phyloP scores from a whole-genome alignment of 2,113 vertebrate species.

The Hiodon alosoides region DNA sequence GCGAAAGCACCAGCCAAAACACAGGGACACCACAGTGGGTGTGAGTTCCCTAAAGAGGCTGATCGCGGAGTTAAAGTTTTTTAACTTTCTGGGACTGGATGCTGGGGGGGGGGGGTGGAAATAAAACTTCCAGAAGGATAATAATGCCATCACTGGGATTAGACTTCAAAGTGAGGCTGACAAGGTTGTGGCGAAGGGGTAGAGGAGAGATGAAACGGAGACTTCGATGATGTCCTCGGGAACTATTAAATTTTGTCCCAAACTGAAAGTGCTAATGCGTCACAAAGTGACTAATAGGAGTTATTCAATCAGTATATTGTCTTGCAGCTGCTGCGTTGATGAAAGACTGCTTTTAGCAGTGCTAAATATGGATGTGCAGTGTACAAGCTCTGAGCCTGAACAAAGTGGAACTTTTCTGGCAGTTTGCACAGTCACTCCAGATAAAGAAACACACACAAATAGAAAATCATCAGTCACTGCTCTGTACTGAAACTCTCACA shows the following conservation, averaged over 20 bases:
- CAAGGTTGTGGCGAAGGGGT: neutral
- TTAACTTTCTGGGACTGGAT: neutral
- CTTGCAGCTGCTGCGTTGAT: neutral
- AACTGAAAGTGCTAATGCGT: neutral
- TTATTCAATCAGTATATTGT: neutral
- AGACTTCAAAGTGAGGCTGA: constrained; percentile 9
- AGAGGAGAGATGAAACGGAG: constrained; percentile 15
- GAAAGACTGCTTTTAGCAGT: neutral
- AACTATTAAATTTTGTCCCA: constrained; percentile 22
- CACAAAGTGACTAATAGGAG: neutral
- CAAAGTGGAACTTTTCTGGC: too few relatives aligned
- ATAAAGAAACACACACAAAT: neutral
- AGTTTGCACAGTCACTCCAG: too few relatives aligned
- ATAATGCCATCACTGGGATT: constrained; percentile 24
- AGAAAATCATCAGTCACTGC: neutral
- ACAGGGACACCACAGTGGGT: too few relatives aligned
- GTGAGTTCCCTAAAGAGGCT: too few relatives aligned
- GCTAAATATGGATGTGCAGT: neutral
- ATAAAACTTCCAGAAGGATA: constrained; percentile 14
- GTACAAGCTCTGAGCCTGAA: neutral
- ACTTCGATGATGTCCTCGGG: constrained; percentile 14
- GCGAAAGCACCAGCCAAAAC: too few relatives aligned
- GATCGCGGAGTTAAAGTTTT: neutral
- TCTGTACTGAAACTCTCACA: too few relatives aligned
- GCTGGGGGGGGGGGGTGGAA: constrained; percentile 13